Evolutionary conservation across 2,797 vertebrate species (phyloP).

Genomic region (Poeciliopsis paucimaculata): DNA sequence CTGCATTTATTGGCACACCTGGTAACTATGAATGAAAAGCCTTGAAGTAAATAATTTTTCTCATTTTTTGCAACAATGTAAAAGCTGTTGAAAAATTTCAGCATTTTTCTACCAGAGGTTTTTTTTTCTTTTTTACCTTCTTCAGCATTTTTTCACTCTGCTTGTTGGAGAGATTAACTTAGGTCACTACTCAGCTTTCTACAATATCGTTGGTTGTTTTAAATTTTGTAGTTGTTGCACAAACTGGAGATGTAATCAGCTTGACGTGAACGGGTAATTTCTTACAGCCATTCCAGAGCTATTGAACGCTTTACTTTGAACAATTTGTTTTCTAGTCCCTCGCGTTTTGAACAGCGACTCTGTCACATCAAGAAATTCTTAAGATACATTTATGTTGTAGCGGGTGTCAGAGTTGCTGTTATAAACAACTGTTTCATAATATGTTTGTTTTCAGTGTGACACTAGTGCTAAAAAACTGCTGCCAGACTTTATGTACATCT

Average conservation of each 20-base stretch:
- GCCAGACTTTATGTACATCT: too few species aligned
- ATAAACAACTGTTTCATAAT: background rate
- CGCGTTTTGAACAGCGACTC: background rate
- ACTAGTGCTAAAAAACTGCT: too few species aligned
- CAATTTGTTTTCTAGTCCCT: background rate
- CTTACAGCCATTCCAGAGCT: background rate
- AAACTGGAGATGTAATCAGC: background rate
- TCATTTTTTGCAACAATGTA: background rate
- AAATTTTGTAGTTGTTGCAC: background rate
- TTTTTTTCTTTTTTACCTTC: too few species aligned
- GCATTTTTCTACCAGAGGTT: background rate
- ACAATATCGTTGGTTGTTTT: background rate
- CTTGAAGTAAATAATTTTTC: background rate
- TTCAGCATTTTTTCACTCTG: background rate
- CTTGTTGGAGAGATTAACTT: background rate
- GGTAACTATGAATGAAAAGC: background rate
- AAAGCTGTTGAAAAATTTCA: background rate
- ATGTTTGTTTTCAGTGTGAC: too few species aligned
- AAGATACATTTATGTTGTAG: background rate
- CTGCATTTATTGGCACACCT: background rate
- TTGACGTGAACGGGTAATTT: background rate
- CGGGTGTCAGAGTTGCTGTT: background rate
- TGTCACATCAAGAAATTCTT: background rate
- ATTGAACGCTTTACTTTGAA: background rate
- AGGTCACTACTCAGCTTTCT: background rate